Evolutionary conservation across 2,113 vertebrate species (phyloP).

Genomic region (Rhynchomys soricoides): DNA sequence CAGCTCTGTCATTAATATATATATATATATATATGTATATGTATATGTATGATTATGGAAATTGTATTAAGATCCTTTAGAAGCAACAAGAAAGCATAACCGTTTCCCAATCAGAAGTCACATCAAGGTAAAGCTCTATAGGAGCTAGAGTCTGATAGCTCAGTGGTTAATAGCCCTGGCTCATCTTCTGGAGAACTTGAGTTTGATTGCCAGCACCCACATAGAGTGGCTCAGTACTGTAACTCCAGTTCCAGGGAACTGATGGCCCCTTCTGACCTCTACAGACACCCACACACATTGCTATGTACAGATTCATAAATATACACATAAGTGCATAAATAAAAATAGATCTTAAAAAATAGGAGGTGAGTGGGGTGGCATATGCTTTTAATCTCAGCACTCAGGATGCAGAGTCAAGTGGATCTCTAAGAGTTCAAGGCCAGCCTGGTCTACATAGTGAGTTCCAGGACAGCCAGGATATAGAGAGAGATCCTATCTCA

Average conservation of each 20-base stretch:
- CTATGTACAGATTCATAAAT: background rate
- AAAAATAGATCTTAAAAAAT: background rate
- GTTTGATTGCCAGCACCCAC: background rate
- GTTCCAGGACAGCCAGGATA: background rate
- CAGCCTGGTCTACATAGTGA: background rate
- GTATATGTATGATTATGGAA: background rate
- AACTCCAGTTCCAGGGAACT: background rate
- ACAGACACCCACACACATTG: background rate
- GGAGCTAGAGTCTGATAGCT: background rate
- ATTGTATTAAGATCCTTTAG: background rate
- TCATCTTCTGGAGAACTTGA: background rate
- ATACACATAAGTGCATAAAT: background rate
- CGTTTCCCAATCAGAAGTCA: background rate
- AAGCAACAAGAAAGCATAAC: background rate
- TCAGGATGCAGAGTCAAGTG: background rate
- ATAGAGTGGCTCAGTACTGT: background rate
- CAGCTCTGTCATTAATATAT: background rate
- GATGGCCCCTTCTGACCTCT: background rate
- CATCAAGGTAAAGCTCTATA: background rate
- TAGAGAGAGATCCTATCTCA: background rate
- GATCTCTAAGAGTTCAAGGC: background rate
- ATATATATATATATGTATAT: too few relatives aligned
- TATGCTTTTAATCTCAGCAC: background rate
- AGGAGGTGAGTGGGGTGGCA: background rate
- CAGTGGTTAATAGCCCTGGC: background rate